Evolutionary conservation across 2,113 vertebrate genomes (phyloP).

Genomic region (Puma concolor): DNA sequence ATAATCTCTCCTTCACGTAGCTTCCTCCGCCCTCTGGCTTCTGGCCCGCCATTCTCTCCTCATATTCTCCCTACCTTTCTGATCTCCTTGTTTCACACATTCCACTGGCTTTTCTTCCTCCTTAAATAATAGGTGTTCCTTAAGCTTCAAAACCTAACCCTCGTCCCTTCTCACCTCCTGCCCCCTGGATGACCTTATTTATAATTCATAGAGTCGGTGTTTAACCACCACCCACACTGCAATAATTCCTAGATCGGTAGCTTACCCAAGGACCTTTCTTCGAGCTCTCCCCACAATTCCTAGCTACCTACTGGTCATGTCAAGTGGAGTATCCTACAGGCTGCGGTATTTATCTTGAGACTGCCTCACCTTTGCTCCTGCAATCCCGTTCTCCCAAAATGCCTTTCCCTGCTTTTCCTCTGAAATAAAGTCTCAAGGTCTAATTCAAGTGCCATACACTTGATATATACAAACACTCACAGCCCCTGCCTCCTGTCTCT

Average conservation of each 20-base stretch:
- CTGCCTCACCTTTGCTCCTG: not conserved
- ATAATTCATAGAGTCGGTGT: not conserved
- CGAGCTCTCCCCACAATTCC: not conserved
- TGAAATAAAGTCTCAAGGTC: not conserved
- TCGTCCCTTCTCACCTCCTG: not conserved
- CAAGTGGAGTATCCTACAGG: not conserved
- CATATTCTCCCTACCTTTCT: not conserved
- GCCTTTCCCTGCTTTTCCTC: not conserved
- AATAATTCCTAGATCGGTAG: not conserved
- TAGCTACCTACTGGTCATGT: not conserved
- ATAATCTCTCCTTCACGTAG: not conserved
- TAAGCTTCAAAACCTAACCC: not conserved
- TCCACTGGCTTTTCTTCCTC: not conserved
- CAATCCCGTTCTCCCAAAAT: not conserved
- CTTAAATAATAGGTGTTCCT: not conserved
- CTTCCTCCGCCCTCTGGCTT: not conserved
- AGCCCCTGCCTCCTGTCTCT: not conserved
- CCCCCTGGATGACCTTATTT: not conserved
- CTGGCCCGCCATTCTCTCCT: not conserved
- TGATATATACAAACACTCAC: not conserved
- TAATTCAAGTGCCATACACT: not conserved
- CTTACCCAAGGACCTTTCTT: not conserved
- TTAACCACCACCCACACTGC: not conserved
- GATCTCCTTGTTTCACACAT: not conserved
- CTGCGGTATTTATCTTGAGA: fast-evolving